A percentile compares a stretch with the other conserved stretches of the same genome.
Conservation (phyloP, 1,140 invertebrate species). For the Hesperophylax magnus region DNA sequence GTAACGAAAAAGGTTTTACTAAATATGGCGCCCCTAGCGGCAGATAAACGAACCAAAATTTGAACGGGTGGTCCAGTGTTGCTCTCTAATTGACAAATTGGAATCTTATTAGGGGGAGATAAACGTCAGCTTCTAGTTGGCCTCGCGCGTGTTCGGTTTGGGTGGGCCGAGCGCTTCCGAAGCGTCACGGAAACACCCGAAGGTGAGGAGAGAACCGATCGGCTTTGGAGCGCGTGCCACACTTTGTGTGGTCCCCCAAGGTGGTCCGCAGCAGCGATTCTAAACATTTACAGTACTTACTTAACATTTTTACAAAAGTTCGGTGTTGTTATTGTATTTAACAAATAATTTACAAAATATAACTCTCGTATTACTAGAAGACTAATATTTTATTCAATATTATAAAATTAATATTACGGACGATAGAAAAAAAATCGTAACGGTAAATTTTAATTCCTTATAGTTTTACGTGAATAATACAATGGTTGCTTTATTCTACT, state of each 20-base stretch:
- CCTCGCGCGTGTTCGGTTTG: slow-evolving; percentile 62
- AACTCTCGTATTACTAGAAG: no score
- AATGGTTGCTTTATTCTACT: no score
- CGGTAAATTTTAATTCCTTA: no score
- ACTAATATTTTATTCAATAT: no score
- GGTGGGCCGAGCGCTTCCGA: slow-evolving; percentile 61
- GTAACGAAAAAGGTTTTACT: no score
- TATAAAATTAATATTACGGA: no score
- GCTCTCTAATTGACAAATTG: slow-evolving; percentile 79
- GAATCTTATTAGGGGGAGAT: slow-evolving; percentile 74
- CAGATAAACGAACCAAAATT: slow-evolving; percentile 63
- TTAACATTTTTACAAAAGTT: no score
- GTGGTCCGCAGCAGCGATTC: slow-evolving; percentile 60
- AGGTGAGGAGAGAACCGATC: slow-evolving; percentile 54
- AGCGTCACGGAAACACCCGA: slow-evolving; percentile 60
- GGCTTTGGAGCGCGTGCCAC: slow-evolving; percentile 69
- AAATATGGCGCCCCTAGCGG: slow-evolving; percentile 28
- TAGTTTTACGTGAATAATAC: no score
- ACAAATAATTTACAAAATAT: no score
- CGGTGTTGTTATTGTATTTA: no score
- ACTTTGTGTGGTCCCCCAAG: slow-evolving; percentile 69
- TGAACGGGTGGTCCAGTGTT: slow-evolving; percentile 68
- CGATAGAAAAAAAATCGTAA: no score
- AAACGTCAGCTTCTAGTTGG: slow-evolving; percentile 62
- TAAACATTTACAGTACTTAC: neutral